Percentiles rank a stretch among this genome's conserved stretches.
Conservation (phyloP, 1,140 invertebrate genomes). For the Eriocheir sinensis region DNA sequence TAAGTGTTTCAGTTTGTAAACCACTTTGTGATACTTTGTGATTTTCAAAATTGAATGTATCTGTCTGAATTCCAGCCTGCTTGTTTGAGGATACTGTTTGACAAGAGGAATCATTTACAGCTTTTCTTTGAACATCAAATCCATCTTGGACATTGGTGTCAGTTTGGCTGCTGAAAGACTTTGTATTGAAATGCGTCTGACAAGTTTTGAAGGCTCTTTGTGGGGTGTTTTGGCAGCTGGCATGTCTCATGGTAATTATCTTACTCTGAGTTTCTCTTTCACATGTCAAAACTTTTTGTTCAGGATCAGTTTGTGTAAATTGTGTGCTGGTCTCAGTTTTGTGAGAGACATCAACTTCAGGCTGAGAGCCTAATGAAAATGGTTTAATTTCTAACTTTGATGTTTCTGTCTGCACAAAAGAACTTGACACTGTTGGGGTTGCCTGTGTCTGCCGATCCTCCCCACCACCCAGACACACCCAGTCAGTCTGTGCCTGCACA, state of each 20-base stretch:
- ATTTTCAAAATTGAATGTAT: not conserved
- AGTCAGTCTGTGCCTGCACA: constrained; percentile 34
- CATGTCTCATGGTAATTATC: not conserved
- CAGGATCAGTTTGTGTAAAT: constrained; percentile 42
- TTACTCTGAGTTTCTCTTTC: constrained; percentile 36
- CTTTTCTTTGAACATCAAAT: not conserved
- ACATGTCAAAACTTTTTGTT: not conserved
- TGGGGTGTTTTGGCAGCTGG: constrained; percentile 30
- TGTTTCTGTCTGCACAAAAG: constrained; percentile 1
- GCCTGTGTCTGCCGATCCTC: not conserved
- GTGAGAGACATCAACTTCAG: not conserved
- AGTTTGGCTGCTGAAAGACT: constrained; percentile 30
- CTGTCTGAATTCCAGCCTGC: constrained; percentile 58
- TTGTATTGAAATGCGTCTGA: constrained; percentile 39
- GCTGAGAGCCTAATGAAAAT: too few species aligned
- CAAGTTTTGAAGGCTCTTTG: constrained; percentile 53
- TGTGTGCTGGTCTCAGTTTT: not conserved
- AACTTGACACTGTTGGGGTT: not conserved
- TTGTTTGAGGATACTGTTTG: constrained; percentile 39
- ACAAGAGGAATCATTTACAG: constrained; percentile 49
- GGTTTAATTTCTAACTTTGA: not conserved
- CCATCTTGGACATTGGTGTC: not conserved
- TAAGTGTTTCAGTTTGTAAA: not conserved
- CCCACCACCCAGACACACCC: not conserved
- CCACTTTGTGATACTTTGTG: not conserved